phyloP scores from a whole-genome alignment of 2,888 invertebrate genomes.

The Willowsia nigromaculata region DNA sequence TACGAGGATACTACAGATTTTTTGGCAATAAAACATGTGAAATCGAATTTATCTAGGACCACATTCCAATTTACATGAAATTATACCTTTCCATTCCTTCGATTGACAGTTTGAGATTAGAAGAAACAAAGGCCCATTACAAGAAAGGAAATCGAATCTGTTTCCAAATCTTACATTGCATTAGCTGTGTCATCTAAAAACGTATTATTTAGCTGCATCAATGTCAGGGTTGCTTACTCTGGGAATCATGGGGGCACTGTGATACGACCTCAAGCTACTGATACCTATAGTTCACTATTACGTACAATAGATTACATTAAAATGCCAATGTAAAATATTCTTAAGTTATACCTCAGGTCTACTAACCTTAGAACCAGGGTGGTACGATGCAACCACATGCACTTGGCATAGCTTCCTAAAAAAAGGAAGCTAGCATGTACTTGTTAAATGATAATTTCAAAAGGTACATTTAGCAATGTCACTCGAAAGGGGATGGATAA shows the following conservation, averaged over 20 bases:
- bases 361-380: too few species aligned
- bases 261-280: too few species aligned
- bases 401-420: background rate
- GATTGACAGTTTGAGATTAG: conserved; percentile 4
- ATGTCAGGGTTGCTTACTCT: background rate
- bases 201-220: background rate
- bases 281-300: too few species aligned
- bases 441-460: background rate
- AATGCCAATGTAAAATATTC: too few species aligned
- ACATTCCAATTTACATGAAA: background rate
- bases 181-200: background rate
- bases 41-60: background rate
- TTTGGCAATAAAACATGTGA: background rate
- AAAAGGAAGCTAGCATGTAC: background rate
- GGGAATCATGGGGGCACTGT: background rate
- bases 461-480: background rate
- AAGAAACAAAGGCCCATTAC: background rate
- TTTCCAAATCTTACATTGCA: background rate
- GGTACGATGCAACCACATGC: background rate
- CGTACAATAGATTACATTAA: too few species aligned
- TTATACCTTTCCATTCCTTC: background rate
- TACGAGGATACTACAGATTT: background rate
- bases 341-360: background rate
- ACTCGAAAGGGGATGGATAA: background rate
- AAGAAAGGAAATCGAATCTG: background rate